Evolutionary conservation across 1,140 invertebrate species (phyloP).

Genomic region (Heliconius congener): DNA sequence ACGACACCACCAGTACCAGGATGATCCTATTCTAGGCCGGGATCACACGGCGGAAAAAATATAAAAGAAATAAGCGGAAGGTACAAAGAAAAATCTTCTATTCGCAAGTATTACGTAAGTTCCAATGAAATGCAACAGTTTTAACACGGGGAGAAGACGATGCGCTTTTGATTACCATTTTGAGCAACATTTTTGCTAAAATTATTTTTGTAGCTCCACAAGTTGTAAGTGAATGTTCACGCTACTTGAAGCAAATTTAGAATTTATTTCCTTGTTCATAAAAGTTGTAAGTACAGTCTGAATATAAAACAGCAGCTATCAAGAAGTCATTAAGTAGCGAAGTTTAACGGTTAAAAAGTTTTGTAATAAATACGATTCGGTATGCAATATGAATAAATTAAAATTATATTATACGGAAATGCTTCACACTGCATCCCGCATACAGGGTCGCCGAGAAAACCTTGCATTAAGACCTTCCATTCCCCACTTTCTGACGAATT

Average conservation of each 20-base stretch:
- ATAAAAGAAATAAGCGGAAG: no score
- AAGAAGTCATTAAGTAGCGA: conserved; percentile 27
- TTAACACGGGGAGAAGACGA: neutral
- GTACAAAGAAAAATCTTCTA: no score
- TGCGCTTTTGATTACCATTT: neutral
- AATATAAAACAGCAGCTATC: conserved; percentile 32
- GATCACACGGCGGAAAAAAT: no score
- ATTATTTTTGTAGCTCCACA: neutral
- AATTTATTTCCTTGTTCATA: conserved; percentile 22
- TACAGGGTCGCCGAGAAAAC: no score
- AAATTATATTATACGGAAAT: neutral
- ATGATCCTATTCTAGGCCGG: no score
- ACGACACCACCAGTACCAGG: no score
- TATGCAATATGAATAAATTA: conserved; percentile 5
- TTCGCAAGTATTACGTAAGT: neutral
- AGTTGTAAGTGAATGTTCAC: conserved; percentile 4
- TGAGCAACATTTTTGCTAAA: neutral
- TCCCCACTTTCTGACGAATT: no score
- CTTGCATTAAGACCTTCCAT: no score
- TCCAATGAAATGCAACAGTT: neutral
- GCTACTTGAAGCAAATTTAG: neutral
- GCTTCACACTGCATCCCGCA: no score
- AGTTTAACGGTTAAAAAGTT: conserved; percentile 20
- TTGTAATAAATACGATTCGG: conserved; percentile 22
- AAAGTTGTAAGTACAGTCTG: conserved; percentile 16